Evolutionary conservation across 2,888 invertebrate genomes (phyloP), one percentile per base, ranked within the genome.

Genomic region (Lasioglossum zephyrum): DNA sequence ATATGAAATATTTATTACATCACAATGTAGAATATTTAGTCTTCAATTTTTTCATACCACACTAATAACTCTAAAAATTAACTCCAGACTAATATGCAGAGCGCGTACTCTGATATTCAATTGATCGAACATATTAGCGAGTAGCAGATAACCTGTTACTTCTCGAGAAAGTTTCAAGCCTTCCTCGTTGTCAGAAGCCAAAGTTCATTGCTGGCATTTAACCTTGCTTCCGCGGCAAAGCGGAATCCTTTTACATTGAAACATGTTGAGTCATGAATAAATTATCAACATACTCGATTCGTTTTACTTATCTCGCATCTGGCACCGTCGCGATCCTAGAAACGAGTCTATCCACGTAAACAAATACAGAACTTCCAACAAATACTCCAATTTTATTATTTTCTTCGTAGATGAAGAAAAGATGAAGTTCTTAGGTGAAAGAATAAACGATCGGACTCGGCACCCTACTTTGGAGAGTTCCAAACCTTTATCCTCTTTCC

Each of bases 121-220:
- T 66, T 66, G 36, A 31, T 36, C 66, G 66, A 66, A 36, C 16
- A 36, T 66, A 31, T 76, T 11, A 6, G 63, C 36, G 36, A 60
- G 69, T 47, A 60, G 44, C 44, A 18, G 57, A 31, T 63, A 72
- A 81, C 74, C 41, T 57, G 69, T 72, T 39, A 57, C 69, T 49
- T 75, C 53, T 73, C 63, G 63, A 49, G 18, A 76, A 81, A 60
- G 16, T 26, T 73, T 63, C 47, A 26, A 36, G 53, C 8, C 41
- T 53, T 70, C 69, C 57, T 36, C 39, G 69, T 66, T 63, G 26
- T 63, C 26, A 63, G 60, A 31, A 31, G 22, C 18, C 36, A 31
- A 36, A 66, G 31, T 66, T 36, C 36, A 66, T 66, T 16, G 31
- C 18, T 66, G 13, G 5, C 2, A 66, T 66, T 66, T 18, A 18